Conservation (phyloP, 1,140 invertebrate genomes). For the Formica exsecta region DNA sequence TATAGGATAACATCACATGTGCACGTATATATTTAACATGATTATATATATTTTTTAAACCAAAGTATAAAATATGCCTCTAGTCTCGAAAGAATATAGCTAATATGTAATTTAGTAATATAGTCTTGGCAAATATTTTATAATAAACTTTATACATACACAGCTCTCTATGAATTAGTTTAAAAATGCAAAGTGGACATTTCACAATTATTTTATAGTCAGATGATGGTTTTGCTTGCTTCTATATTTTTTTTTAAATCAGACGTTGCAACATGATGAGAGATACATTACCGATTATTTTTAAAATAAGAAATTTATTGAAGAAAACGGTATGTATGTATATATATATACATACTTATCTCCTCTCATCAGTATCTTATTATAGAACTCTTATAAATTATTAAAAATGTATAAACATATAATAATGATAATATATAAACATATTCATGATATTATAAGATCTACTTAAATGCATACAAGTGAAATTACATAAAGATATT, state of each 20-base stretch:
- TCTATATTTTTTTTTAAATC: slow-evolving; percentile 10
- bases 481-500: slow-evolving; percentile 1
- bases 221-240: slow-evolving; percentile 33
- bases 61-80: slow-evolving; percentile 54
- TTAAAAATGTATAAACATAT: too few relatives aligned
- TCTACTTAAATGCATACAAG: slow-evolving; percentile 6
- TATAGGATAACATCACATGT: neutral
- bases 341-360: too few relatives aligned
- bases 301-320: slow-evolving; percentile 32
- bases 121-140: slow-evolving; percentile 22
- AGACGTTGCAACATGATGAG: neutral
- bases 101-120: neutral
- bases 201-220: slow-evolving; percentile 33
- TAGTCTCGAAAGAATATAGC: slow-evolving; percentile 49
- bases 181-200: slow-evolving; percentile 25
- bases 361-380: neutral
- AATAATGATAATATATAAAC: neutral
- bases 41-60: slow-evolving; percentile 33
- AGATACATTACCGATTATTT: neutral
- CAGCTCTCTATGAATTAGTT: slow-evolving; percentile 40
- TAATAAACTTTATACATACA: slow-evolving; percentile 3
- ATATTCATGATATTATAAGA: neutral
- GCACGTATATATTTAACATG: slow-evolving; percentile 2
- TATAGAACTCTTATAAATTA: neutral
- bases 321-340: neutral